A percentile compares a stretch with the other conserved stretches of the same genome.
Conservation (phyloP, 2,797 vertebrate genomes). For the Sebastes steindachneri region DNA sequence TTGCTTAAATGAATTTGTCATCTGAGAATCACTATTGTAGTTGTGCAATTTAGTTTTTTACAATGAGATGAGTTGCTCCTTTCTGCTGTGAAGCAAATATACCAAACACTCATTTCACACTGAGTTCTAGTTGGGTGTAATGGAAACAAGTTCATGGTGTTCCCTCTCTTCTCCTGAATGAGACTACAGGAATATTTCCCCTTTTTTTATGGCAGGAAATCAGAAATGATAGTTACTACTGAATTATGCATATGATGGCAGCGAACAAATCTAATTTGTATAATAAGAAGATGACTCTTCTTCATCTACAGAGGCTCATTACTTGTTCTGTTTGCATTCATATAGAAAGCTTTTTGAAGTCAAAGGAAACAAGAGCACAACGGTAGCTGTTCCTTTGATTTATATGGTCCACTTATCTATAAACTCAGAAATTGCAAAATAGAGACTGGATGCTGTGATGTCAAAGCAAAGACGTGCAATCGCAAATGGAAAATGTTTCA, state of each 20-base stretch:
- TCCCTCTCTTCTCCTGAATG: conserved; percentile 22
- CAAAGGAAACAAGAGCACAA: conserved; percentile 57
- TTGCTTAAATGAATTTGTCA: conserved; percentile 53
- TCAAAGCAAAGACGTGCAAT: conserved; percentile 50
- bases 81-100: conserved; percentile 26
- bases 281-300: conserved; percentile 63
- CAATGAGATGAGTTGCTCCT: conserved; percentile 21
- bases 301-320: conserved; percentile 71
- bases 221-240: conserved; percentile 44
- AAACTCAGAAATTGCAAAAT: conserved; percentile 72
- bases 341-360: conserved; percentile 76
- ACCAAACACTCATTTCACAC: conserved; percentile 35
- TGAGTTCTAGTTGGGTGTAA: neutral
- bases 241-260: conserved; percentile 69
- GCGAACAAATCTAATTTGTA: conserved; percentile 68
- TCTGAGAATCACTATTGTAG: conserved; percentile 45
- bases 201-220: conserved; percentile 31
- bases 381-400: conserved; percentile 71
- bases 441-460: conserved; percentile 50
- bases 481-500: conserved; percentile 63
- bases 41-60: conserved; percentile 23
- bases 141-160: conserved; percentile 29
- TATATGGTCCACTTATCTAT: conserved; percentile 64
- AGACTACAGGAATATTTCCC: conserved; percentile 15
- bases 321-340: conserved; percentile 61